Evolutionary conservation across 2,113 vertebrate species (phyloP), one percentile per base, ranked within the genome.

Genomic region (Panurus biarmicus): DNA sequence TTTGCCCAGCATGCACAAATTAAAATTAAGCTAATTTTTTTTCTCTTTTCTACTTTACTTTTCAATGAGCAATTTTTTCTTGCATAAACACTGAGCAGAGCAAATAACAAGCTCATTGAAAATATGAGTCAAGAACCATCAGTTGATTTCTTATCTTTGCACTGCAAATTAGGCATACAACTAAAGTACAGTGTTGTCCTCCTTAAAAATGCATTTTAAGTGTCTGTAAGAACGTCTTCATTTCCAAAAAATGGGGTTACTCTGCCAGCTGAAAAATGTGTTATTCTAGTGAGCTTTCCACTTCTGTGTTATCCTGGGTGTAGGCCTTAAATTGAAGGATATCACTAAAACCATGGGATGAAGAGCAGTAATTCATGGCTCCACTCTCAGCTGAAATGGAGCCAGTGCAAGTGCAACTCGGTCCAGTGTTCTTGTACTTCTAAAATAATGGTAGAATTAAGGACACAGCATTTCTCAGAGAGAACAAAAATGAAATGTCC

Each of bases 81-180:
- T 87, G 38, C 82, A 60, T 54, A 97, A 93, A 91, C 96, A 97
- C 53, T 64, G 70, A 96, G 86, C 92, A 45, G 58, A 95, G 50
- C 50, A 95, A 95, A 92, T 95, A 95, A 80, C 73, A 94, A 93
- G 81, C 74, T 82, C 87, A 92, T 71, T 81, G 93, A 88, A 93
- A 96, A 92, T 69, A 78, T 38, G 61, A 90, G 40, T 89, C 75
- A 77, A 85, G 95, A 94, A 91, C 85, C 95, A 96, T 94, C 50
- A 90, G 86, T n/a, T 90, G 67, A 95, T 93, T 94, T 96, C 91
- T 85, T 96, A 93, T 94, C 78, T 87, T 86, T 90, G 50, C 77
- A 53, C 81, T 91, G 83, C 50, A 93, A 83, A 91, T 96, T 95
- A 93, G 61, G n/a, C 92, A 79, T 53, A 93, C 67, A 94, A 78